A percentile compares a stretch with the other conserved stretches of the same genome.
These are phyloP conservation scores for Diarsia dahlii DNA, from an alignment of 2,888 invertebrate genomes.

Conservation along the genomic window DNA sequence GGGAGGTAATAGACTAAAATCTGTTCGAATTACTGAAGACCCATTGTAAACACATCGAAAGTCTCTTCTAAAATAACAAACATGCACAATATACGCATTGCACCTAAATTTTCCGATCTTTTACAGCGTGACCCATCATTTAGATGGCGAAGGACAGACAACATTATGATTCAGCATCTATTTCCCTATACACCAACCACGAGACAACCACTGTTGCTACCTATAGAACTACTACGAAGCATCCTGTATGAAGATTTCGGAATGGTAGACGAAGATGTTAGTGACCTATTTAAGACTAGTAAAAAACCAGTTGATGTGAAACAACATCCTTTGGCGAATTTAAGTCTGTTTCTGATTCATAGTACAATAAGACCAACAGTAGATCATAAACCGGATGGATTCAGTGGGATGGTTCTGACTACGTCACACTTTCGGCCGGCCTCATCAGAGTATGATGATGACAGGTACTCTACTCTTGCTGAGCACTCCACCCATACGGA, in stretches of 20 bases:
- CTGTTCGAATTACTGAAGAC: slow-evolving; percentile 8
- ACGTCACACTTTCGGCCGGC: background rate
- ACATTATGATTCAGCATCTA: slow-evolving; percentile 2
- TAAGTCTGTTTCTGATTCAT: slow-evolving; percentile 15
- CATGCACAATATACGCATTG: background rate
- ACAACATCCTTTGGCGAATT: slow-evolving; percentile 40
- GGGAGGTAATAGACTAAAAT: slow-evolving; percentile 16
- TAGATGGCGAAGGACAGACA: slow-evolving; percentile 16
- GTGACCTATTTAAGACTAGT: slow-evolving; percentile 43
- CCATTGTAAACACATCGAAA: background rate
- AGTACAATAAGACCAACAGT: background rate
- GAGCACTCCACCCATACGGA: too few relatives aligned
- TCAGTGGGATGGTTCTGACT: background rate
- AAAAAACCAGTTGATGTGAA: background rate
- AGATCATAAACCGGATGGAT: background rate
- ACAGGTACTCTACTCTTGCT: too few relatives aligned
- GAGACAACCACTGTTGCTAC: slow-evolving; percentile 10
- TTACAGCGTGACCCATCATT: slow-evolving; percentile 30
- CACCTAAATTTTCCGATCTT: slow-evolving; percentile 15
- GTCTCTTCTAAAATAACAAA: background rate
- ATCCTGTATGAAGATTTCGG: slow-evolving; percentile 30
- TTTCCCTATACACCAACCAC: slow-evolving; percentile 41
- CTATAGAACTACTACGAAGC: slow-evolving; percentile 15
- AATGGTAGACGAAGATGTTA: slow-evolving; percentile 14
- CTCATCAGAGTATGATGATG: background rate